Evolutionary conservation across 2,888 invertebrate genomes (phyloP), one percentile per base, ranked within the genome.

Genomic region (Hirtodrosophila trivittata): DNA sequence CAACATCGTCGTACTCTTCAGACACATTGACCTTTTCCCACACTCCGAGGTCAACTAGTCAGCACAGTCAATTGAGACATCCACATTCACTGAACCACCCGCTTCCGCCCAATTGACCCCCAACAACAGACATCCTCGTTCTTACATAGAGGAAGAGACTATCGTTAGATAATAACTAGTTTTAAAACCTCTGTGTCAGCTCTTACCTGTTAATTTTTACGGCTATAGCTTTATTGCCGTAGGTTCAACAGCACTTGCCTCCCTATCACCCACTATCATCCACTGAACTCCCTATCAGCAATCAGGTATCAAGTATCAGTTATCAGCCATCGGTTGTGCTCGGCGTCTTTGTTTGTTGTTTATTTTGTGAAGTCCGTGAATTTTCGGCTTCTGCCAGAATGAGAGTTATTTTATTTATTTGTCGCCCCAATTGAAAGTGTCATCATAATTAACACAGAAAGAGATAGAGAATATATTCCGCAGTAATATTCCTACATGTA

Each of bases 21-120:
- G 42, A 51, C 54, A 58, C 46, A 38, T 63, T 67, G 74, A 70
- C 68, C 63, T 70, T 57, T 71, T 73, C 50, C 10, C 68, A 63
- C 63, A 37, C 50, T 41, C 33, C 63, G 63, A 74, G 74, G 74
- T 63, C 63, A 57, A 7, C 45, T 30, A 12, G 51, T 18, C 8
- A 16, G 21, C 13, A 47, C 21, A n/a, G 9, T 1, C 30, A 30
- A 30, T n/a, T n/a, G 6, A 8, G n/a, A 1, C 4, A 3, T 30
- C 2, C 30, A 30, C n/a, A 21, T 21, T 5, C 18, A 21, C 5
- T 5, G 5, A 21, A 21, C 18, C 18, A 21, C 5, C 2, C 9
- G 28, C 28, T 9, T 28, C 9, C 28, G 1, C 5, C 9, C 28
- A 28, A n/a, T n/a, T n/a, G n/a, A n/a, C n/a, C n/a, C 25, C 25